These are phyloP conservation scores for Metellina segmentata DNA, from an alignment of 2,888 invertebrate species.

Conservation along the genomic window DNA sequence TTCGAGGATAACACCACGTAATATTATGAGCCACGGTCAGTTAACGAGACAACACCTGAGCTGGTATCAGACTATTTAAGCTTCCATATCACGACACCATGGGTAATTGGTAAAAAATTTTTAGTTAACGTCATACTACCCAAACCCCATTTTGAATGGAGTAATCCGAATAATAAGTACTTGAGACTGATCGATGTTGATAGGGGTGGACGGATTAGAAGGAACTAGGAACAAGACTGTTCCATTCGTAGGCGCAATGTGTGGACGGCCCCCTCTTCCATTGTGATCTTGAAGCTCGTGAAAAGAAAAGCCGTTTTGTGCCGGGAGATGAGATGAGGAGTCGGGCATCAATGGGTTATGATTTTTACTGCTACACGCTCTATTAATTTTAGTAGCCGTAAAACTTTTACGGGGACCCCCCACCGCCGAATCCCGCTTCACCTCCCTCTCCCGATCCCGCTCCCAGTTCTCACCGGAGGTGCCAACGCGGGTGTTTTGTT, in stretches of 20 bases:
- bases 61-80: too few relatives aligned
- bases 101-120: too few relatives aligned
- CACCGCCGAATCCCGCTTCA: background rate
- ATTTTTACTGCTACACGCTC: constrained; percentile 76
- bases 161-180: too few relatives aligned
- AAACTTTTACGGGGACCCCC: constrained; percentile 66
- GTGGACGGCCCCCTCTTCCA: constrained; percentile 19
- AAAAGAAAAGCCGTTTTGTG: constrained; percentile 72
- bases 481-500: constrained; percentile 65
- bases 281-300: constrained; percentile 32
- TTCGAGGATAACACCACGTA: too few relatives aligned
- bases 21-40: too few relatives aligned
- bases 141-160: too few relatives aligned
- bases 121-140: too few relatives aligned
- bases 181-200: too few relatives aligned
- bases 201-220: too few relatives aligned
- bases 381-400: constrained; percentile 77
- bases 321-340: constrained; percentile 68
- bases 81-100: too few relatives aligned
- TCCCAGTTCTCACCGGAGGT: constrained; percentile 41
- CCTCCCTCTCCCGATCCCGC: background rate
- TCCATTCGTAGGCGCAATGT: background rate
- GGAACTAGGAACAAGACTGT: too few relatives aligned
- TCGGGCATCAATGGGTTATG: constrained; percentile 74
- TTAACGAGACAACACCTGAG: too few relatives aligned